Conservation (phyloP, 1,140 invertebrate species). For the Drosophila aff. region DNA sequence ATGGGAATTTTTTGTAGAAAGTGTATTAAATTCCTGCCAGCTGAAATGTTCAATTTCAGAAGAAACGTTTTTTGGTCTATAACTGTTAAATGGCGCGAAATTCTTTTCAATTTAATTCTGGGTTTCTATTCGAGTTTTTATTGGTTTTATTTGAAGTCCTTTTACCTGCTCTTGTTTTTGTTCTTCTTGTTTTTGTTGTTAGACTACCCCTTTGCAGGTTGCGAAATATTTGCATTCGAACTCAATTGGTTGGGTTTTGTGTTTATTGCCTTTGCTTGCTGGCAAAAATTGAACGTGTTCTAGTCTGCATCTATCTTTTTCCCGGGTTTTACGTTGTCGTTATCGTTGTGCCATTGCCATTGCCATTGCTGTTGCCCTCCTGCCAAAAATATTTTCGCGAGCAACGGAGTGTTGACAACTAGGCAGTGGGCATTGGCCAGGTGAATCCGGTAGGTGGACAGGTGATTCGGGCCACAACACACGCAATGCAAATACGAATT, state of each 20-base stretch:
- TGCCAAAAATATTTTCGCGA: slow-evolving; percentile 54
- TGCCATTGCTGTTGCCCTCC: slow-evolving; percentile 4
- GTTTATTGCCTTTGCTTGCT: slow-evolving; percentile 72
- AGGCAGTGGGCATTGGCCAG: slow-evolving; percentile 29
- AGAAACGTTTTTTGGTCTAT: slow-evolving; percentile 8
- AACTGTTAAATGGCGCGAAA: slow-evolving; percentile 77
- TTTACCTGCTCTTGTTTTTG: slow-evolving; percentile 17
- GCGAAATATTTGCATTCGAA: slow-evolving; percentile 79
- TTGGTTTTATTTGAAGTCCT: slow-evolving; percentile 1
- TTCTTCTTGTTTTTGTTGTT: slow-evolving; percentile 41
- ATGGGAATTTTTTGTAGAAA: background rate
- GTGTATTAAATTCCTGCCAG: background rate
- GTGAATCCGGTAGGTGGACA: slow-evolving; percentile 15
- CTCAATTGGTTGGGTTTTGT: slow-evolving; percentile 80
- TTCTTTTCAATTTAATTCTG: slow-evolving; percentile 77
- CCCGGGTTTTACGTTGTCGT: slow-evolving; percentile 6
- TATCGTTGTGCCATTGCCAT: background rate
- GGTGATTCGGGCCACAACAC: slow-evolving; percentile 41
- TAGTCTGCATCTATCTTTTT: slow-evolving; percentile 37
- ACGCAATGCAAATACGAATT: slow-evolving; percentile 72
- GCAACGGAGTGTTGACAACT: slow-evolving; percentile 48
- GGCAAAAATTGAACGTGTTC: slow-evolving; percentile 59
- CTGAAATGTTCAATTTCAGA: background rate
- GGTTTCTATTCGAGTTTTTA: slow-evolving; percentile 23
- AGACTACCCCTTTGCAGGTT: slow-evolving; percentile 27